A percentile compares a stretch with the other conserved stretches of the same genome.
These are phyloP conservation scores for Dryobates pubescens DNA, from an alignment of 2,797 vertebrate genomes.

Conservation along the genomic window DNA sequence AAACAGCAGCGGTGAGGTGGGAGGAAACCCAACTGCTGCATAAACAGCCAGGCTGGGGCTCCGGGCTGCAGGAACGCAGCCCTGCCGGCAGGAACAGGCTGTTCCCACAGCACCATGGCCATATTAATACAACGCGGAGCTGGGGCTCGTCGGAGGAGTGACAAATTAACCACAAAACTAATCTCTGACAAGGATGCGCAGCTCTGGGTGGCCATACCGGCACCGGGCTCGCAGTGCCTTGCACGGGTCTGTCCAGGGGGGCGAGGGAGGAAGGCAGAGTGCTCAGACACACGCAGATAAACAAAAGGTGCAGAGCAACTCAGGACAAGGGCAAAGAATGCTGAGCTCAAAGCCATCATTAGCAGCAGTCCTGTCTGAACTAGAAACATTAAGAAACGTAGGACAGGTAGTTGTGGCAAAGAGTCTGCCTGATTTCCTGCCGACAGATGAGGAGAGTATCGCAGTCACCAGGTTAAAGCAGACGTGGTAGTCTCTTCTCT, in stretches of 20 bases:
- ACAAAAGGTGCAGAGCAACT: neutral
- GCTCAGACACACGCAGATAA: neutral
- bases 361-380: neutral
- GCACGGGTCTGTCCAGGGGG: neutral
- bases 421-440: slow-evolving; percentile 16
- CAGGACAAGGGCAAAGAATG: neutral
- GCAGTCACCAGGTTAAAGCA: slow-evolving; percentile 30
- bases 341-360: neutral
- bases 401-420: neutral
- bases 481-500: neutral
- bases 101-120: neutral
- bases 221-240: neutral
- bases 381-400: neutral
- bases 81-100: neutral
- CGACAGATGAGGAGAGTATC: neutral
- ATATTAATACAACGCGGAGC: neutral
- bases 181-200: neutral
- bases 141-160: fast-evolving
- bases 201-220: neutral
- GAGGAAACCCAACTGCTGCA: slow-evolving; percentile 16
- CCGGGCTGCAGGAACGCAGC: neutral
- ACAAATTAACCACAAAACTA: neutral
- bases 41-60: slow-evolving; percentile 49
- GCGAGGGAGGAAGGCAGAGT: neutral
- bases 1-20: slow-evolving; percentile 45